Conservation (phyloP, 2,888 invertebrate genomes). For the Cosmorhoe ocellata region DNA sequence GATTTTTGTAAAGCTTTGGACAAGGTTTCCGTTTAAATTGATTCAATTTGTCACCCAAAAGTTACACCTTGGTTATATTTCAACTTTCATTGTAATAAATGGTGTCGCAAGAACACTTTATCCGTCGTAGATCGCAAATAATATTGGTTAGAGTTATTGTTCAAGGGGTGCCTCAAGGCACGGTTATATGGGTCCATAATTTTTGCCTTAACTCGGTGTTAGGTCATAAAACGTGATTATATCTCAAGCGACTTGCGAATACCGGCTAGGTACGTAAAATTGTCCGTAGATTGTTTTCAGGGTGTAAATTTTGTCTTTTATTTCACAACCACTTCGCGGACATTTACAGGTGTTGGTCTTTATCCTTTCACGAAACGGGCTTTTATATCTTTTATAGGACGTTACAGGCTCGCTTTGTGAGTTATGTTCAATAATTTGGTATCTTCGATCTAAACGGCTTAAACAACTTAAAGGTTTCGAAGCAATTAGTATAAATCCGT, state of each 20-base stretch:
- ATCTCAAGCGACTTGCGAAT: constrained; percentile 75
- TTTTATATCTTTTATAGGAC: constrained; percentile 42
- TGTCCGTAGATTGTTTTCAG: constrained; percentile 70
- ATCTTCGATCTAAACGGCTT: constrained; percentile 72
- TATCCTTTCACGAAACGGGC: constrained; percentile 36
- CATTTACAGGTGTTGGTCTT: constrained; percentile 39
- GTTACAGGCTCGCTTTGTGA: constrained; percentile 41
- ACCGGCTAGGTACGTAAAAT: constrained; percentile 66
- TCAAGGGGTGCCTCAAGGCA: constrained; percentile 73
- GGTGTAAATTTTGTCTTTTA: constrained; percentile 61
- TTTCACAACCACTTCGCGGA: constrained; percentile 57
- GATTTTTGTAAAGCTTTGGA: constrained; percentile 1
- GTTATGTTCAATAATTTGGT: constrained; percentile 56
- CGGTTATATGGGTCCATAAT: constrained; percentile 70
- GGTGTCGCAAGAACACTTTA: constrained; percentile 61
- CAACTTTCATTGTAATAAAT: constrained; percentile 49
- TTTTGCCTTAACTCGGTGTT: constrained; percentile 80
- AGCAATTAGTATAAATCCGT: constrained; percentile 66
- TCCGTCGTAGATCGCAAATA: constrained; percentile 68
- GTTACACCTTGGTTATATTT: constrained; percentile 22
- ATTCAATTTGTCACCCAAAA: constrained; percentile 10
- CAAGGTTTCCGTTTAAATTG: neutral
- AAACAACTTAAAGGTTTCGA: constrained; percentile 44
- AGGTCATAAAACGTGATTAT: constrained; percentile 80
- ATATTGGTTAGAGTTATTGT: constrained; percentile 73